Evolutionary conservation across 2,888 invertebrate species (phyloP).

Genomic region (Aradus depressus): DNA sequence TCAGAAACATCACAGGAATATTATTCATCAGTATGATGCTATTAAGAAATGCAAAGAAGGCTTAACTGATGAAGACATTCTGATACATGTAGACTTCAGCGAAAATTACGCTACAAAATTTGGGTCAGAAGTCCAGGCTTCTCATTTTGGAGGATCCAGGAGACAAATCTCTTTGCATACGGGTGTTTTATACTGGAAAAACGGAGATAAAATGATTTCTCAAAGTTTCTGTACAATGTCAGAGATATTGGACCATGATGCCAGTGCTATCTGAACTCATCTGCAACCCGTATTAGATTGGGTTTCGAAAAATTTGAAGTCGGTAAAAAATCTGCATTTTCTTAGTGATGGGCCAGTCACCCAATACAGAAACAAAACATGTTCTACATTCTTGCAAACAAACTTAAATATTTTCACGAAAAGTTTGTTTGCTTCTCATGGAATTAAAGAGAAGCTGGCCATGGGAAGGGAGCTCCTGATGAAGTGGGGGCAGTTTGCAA

Average conservation of each 20-base stretch:
- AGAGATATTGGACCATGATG: neutral
- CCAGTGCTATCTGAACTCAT: slow-evolving; percentile 5
- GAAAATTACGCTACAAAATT: slow-evolving; percentile 36
- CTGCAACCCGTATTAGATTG: slow-evolving; percentile 22
- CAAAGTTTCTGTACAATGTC: slow-evolving; percentile 5
- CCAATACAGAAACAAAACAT: neutral
- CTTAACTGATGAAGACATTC: slow-evolving; percentile 24
- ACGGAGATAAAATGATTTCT: no score
- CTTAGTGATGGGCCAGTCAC: neutral
- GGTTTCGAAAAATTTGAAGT: slow-evolving; percentile 22
- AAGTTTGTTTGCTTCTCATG: neutral
- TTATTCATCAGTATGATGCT: no score
- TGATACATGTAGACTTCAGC: slow-evolving; percentile 35
- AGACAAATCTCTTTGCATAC: neutral
- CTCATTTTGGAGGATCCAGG: neutral
- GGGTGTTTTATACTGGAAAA: no score
- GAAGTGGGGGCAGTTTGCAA: slow-evolving; percentile 21
- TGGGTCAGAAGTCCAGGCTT: slow-evolving; percentile 35
- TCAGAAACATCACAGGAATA: no score
- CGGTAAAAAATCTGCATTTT: neutral
- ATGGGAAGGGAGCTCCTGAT: neutral
- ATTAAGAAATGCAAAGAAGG: slow-evolving; percentile 26
- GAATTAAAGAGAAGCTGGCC: neutral
- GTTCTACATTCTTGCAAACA: neutral
- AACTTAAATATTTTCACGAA: neutral